Evolutionary conservation across 2,797 vertebrate genomes (phyloP).

Genomic region (Chelonia mydas): DNA sequence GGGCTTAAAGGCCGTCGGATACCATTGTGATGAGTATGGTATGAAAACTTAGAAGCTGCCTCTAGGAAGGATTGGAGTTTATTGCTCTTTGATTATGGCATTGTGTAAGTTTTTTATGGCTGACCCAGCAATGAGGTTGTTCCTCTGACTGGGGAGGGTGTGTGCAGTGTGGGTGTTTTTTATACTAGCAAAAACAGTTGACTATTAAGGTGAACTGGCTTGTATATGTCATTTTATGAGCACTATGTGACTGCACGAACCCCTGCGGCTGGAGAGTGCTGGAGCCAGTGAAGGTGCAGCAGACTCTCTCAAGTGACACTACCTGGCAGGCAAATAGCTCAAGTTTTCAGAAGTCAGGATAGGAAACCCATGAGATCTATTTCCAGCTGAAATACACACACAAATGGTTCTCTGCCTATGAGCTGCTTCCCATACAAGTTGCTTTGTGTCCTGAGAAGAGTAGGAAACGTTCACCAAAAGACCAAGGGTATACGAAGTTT

Average conservation of each 20-base stretch:
- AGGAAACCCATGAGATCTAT: neutral
- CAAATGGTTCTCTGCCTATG: rapidly evolving
- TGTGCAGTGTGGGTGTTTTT: neutral
- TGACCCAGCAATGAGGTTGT: neutral
- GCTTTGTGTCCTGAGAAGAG: neutral
- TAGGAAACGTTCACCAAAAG: neutral
- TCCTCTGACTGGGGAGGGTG: neutral
- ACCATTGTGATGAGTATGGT: neutral
- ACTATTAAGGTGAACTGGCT: neutral
- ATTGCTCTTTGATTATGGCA: neutral
- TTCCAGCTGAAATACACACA: neutral
- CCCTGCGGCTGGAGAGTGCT: neutral
- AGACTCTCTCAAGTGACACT: neutral
- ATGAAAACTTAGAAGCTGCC: neutral
- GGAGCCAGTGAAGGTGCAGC: neutral
- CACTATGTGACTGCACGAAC: rapidly evolving
- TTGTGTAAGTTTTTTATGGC: neutral
- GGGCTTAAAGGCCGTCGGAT: neutral
- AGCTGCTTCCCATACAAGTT: neutral
- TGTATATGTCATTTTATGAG: neutral
- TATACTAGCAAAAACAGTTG: neutral
- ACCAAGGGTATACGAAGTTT: neutral
- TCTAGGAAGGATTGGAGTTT: neutral
- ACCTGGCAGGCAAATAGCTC: neutral
- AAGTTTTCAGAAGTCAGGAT: neutral